Conservation (phyloP, 2,113 vertebrate genomes). For the Phoxinus phoxinus region DNA sequence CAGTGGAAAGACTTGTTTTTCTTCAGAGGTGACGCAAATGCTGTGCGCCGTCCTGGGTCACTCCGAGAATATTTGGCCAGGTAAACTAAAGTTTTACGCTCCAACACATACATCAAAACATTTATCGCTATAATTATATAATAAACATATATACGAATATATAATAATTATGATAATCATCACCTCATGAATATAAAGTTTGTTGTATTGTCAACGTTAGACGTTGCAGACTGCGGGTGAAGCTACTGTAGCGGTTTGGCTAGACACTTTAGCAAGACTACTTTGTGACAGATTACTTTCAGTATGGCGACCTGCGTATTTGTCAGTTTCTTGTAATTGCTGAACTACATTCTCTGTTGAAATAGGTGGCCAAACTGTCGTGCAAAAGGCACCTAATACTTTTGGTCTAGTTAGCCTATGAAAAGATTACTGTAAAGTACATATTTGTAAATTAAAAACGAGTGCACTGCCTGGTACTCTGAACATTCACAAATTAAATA, state of each 20-base stretch:
- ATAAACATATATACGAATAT: neutral
- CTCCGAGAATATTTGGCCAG: conserved; percentile 25
- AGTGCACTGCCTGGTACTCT: neutral
- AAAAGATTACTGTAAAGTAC: neutral
- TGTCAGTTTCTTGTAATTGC: neutral
- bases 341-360: neutral
- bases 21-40: conserved; percentile 41
- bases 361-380: neutral
- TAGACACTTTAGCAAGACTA: neutral
- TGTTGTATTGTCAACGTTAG: neutral
- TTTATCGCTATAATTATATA: neutral
- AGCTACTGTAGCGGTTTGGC: conserved; percentile 19
- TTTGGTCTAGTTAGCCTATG: neutral
- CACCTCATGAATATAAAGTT: neutral
- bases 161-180: neutral
- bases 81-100: conserved; percentile 31
- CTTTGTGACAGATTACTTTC: conserved; percentile 6
- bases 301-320: neutral
- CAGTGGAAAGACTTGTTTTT: neutral
- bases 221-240: neutral
- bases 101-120: neutral
- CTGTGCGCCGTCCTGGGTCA: conserved; percentile 48
- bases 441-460: neutral
- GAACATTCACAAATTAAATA: neutral
- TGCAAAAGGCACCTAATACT: neutral